Percentiles rank a stretch among this genome's conserved stretches.
phyloP scores from a whole-genome alignment of 2,797 vertebrate species.

The Diceros bicornis region DNA sequence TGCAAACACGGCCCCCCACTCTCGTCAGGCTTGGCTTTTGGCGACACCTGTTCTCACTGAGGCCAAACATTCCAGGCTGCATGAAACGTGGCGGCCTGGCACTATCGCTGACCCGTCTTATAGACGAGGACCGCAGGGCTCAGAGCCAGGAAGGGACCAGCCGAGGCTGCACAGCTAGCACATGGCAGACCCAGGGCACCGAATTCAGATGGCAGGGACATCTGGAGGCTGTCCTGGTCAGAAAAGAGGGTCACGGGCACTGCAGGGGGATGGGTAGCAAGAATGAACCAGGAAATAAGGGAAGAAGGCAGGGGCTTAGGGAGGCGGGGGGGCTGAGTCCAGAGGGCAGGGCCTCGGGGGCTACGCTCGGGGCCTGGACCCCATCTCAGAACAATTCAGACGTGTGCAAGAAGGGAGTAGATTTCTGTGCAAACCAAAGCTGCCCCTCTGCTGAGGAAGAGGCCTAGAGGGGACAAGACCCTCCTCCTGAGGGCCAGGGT shows the following conservation, averaged over 20 bases:
- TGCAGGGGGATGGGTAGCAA: too few species aligned
- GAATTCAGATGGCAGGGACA: rapidly evolving
- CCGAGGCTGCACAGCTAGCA: rapidly evolving
- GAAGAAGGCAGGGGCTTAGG: not conserved
- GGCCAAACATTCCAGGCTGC: not conserved
- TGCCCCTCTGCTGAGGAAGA: not conserved
- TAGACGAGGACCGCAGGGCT: not conserved
- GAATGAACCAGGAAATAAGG: not conserved
- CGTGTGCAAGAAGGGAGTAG: not conserved
- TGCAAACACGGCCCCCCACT: not conserved
- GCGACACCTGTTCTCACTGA: rapidly evolving
- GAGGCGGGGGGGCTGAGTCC: not conserved
- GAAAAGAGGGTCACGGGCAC: not conserved
- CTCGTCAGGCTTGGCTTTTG: not conserved
- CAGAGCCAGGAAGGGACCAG: not conserved
- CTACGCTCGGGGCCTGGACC: not conserved
- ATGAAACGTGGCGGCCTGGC: not conserved
- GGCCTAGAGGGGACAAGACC: not conserved
- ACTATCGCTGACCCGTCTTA: rapidly evolving
- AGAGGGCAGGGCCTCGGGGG: not conserved
- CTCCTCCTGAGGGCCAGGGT: not conserved
- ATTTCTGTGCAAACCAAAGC: not conserved
- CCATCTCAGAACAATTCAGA: not conserved
- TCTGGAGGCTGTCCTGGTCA: not conserved
- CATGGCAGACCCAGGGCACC: not conserved